Conservation (phyloP, 30 jellyfish, hydroid and myxozoan genomes). For the Hydractinia echinata region DNA sequence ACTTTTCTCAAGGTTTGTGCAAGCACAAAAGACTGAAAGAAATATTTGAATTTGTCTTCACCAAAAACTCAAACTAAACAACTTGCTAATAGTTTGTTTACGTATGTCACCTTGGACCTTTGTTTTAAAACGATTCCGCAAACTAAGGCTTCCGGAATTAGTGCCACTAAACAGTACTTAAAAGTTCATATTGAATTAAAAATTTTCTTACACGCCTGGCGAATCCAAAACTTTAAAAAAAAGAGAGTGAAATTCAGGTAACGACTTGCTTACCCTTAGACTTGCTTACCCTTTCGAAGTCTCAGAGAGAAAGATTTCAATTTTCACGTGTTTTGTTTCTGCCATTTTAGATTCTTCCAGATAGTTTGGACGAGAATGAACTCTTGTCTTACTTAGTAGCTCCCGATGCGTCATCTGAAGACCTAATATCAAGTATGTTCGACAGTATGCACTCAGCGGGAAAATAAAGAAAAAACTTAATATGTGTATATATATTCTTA, state of each 20-base stretch:
- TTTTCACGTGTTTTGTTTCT: not conserved
- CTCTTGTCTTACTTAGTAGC: constrained; percentile 88
- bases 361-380: constrained; percentile 78
- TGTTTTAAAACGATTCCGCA: no score
- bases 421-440: constrained; percentile 68
- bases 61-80: not conserved
- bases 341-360: constrained; percentile 73
- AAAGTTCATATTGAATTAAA: no score
- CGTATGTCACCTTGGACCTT: not conserved
- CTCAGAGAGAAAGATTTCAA: not conserved
- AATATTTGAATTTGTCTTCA: not conserved
- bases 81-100: not conserved
- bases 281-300: not conserved
- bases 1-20: no score
- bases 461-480: not conserved
- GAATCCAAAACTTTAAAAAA: no score
- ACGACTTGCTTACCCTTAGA: not conserved
- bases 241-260: not conserved
- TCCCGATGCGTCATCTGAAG: constrained; percentile 90
- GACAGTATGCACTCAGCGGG: constrained; percentile 36
- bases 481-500: not conserved
- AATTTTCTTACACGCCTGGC: no score
- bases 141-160: no score
- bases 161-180: no score
- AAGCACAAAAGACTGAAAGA: no score